Evolutionary conservation across 2,888 invertebrate species (phyloP), one percentile per base, ranked within the genome.

Genomic region (Mimachlamys varia): DNA sequence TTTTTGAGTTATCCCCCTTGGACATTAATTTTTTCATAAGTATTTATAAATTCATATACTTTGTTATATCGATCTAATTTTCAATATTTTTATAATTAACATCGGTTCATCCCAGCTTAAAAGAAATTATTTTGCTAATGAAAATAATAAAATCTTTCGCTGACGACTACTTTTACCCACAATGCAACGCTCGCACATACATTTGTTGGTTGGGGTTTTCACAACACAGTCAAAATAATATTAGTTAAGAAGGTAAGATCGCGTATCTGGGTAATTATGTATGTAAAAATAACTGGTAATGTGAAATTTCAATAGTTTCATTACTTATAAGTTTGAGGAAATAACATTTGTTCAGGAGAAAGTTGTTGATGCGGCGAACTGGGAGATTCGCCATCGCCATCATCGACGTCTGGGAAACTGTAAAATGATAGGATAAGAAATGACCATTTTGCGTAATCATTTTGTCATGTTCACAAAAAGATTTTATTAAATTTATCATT

Each of bases 201-300:
- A 76, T 76, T 76, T 76, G 33, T 76, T 76, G 33, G 76, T 76
- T 76, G 76, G 76, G 76, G 76, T 76, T 76, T 76, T 76, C 76
- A 76, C 76, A 76, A 76, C 76, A 76, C 76, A 76, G 76, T 76
- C 76, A 76, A 76, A 33, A 76, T 76, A 76, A 27, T 76, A 76
- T n/a, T n/a, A 76, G 22, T 76, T 76, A 27, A 76, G 27, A 76
- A 76, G 76, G 76, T 76, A 76, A 33, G 76, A 33, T 15, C 27
- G 15, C 27, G 2, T 76, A 33, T 76, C 7, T 33, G 27, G 1
- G 76, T 12, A 33, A 33, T 76, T 76, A 27, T 76, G 7, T 33
- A 33, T 27, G 76, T 27, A 76, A 76, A 76, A 76, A 27, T 19
- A 33, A 13, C 7, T 33, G 27, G 1, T 15, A 7, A 7, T 33